Base-by-base conservation (phyloP, 2,797 vertebrate genomes). In the Morus bassanus region DNA sequence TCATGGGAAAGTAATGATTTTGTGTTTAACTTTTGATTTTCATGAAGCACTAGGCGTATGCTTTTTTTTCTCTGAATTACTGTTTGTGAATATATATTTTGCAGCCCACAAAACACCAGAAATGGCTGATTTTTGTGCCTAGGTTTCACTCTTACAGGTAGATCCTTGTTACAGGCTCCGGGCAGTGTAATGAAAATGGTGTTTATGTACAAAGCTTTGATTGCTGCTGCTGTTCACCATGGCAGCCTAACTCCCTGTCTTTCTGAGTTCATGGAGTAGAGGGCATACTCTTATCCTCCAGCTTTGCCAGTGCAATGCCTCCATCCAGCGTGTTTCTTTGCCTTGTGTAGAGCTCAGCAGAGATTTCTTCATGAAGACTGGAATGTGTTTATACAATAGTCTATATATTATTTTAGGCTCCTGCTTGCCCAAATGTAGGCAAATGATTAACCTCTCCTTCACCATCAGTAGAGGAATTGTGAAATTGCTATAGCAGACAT, bases 341-440 rank as follows among this genome's bases (percentile, higher is more conserved):
- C 60, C 35, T 50, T 17, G 24, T 23, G 81, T 78, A 68, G 84
- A 89, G 41, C 87, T 87, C 81, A 80, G 90, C 78, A 85, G 87
- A 95, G 89, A 85, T 67, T 83, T 88, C 74, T 89, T 51, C 37
- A 3, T 18, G 75, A 80, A 75, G 82, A 35, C 60, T 50, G 64
- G 87, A 94, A 92, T 85, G 89, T 92, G 68, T 78, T 96, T 85
- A 60, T 95, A n/a, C 70, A 82, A 60, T 85, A 80, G 70, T 93
- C 91, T 85, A 79, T 91, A 41, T 91, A 92, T 91, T 91, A 89
- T 92, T 96, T 96, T 92, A 95, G 93, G 93, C 91, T 95, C 14
- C 85, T 92, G 76, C 91, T 82, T 95, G 61, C 86, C 80, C 48
- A 74, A 33, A 31, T 5, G 25, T 54, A 74, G 88, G 78, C 78